phyloP scores from a whole-genome alignment of 2,888 invertebrate species.

The Periphyllus acericola region DNA sequence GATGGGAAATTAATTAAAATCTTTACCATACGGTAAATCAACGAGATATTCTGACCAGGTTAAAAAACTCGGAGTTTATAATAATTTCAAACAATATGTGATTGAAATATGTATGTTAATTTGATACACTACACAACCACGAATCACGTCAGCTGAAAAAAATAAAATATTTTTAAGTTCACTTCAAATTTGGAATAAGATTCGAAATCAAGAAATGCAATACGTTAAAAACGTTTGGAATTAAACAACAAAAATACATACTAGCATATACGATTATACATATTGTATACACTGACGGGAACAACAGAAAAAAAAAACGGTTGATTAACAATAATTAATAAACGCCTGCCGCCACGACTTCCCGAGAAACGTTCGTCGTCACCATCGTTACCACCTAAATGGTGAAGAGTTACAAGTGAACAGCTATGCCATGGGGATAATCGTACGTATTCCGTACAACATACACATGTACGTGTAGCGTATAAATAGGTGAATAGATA shows the following conservation, averaged over 20 bases:
- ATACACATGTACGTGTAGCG: not conserved
- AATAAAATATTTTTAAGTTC: too few relatives aligned
- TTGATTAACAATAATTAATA: slow-evolving; percentile 42
- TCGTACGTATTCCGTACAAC: not conserved
- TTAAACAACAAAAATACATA: not conserved
- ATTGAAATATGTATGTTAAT: too few relatives aligned
- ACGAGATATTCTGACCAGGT: too few relatives aligned
- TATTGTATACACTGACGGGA: not conserved
- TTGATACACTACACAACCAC: too few relatives aligned
- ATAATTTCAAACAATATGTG: too few relatives aligned
- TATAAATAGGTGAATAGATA: not conserved
- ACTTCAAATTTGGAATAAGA: not conserved
- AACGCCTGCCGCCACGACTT: slow-evolving; percentile 4
- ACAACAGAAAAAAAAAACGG: not conserved
- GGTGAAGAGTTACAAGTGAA: too few relatives aligned
- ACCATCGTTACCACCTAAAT: not conserved
- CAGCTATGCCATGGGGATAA: not conserved
- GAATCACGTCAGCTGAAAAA: too few relatives aligned
- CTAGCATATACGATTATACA: too few relatives aligned
- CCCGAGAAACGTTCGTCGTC: slow-evolving; percentile 2
- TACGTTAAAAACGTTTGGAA: not conserved
- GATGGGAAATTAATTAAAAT: too few relatives aligned
- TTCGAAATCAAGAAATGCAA: not conserved
- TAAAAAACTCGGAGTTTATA: too few relatives aligned
- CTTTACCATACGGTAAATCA: too few relatives aligned